Evolutionary conservation across 1,140 invertebrate genomes (phyloP), one percentile per base, ranked within the genome.

Genomic region (Neomicropteryx cornuta): DNA sequence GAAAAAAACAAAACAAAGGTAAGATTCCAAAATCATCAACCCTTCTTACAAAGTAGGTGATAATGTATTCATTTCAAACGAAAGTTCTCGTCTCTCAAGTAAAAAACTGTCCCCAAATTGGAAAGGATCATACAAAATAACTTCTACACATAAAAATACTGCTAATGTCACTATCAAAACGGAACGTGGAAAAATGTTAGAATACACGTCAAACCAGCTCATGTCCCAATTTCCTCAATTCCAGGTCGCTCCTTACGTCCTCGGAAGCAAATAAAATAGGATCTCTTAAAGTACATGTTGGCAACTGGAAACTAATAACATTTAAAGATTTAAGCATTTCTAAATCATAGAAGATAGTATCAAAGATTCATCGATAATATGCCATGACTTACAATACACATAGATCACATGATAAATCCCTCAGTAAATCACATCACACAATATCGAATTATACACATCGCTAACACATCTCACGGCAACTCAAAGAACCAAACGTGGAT

Each of bases 71-170:
- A 8, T 27, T 8, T 8, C 8, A 8, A 13, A 8, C 8, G 13
- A 27, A 27, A 27, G n/a, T n/a, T n/a, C n/a, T n/a, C n/a, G n/a
- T n/a, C n/a, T n/a, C n/a, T n/a, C 23, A 27, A 13, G 8, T 8
- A 27, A 27, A 8, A 27, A 27, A 27, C 13, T 27, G 13, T 13
- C 8, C 22, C 21, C 38, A 16, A 21, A 32, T 11, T 33, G 20
- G 28, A 33, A 33, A 32, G 38, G 38, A 23, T 31, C 38, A 16
- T 39, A 33, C 18, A 18, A 31, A 33, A 39, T 39, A 2, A 39
- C 27, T 4, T 32, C 28, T 19, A 31, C 24, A 14, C 5, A 39
- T 33, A 39, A 33, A 5, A 22, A 16, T 13, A 39, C 31, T 23
- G 3, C 24, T n/a, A n/a, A n/a, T n/a, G n/a, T n/a, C n/a, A n/a